Conservation (phyloP, 2,888 invertebrate genomes). For the Catocala nupta region DNA sequence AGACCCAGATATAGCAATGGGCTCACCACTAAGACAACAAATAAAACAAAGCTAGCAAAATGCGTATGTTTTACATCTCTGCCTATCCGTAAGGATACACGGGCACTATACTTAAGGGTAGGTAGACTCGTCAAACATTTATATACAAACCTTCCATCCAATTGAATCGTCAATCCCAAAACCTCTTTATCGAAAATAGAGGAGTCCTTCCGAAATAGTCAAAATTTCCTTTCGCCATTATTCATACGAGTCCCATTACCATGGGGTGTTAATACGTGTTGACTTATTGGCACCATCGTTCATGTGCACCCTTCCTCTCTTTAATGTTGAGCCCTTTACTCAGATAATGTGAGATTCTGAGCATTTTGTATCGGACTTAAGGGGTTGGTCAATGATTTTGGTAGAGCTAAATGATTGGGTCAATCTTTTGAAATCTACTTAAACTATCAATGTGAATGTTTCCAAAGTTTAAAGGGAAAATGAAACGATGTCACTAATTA, state of each 20-base stretch:
- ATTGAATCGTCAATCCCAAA: neutral
- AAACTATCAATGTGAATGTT: too few relatives aligned
- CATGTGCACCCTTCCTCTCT: conserved; percentile 62
- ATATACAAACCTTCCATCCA: too few relatives aligned
- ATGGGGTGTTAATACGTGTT: conserved; percentile 79
- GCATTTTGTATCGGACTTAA: conserved; percentile 22
- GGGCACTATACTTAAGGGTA: too few relatives aligned
- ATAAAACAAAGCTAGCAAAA: too few relatives aligned
- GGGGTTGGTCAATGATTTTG: conserved; percentile 6
- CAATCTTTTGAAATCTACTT: too few relatives aligned
- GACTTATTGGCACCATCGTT: conserved; percentile 82
- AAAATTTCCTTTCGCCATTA: conserved; percentile 78
- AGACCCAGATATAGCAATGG: too few relatives aligned
- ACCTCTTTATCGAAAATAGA: conserved; percentile 3
- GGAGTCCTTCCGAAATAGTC: conserved; percentile 39
- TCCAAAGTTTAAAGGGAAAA: too few relatives aligned
- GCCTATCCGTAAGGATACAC: too few relatives aligned
- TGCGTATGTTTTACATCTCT: too few relatives aligned
- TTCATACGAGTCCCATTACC: conserved; percentile 79
- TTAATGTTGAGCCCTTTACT: conserved; percentile 27
- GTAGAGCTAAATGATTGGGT: neutral
- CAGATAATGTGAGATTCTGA: conserved; percentile 19
- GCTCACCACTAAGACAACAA: too few relatives aligned
- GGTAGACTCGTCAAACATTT: too few relatives aligned
- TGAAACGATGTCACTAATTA: too few relatives aligned